Evolutionary conservation across 2,113 vertebrate genomes (phyloP).

Genomic region (Physeter macrocephalus): DNA sequence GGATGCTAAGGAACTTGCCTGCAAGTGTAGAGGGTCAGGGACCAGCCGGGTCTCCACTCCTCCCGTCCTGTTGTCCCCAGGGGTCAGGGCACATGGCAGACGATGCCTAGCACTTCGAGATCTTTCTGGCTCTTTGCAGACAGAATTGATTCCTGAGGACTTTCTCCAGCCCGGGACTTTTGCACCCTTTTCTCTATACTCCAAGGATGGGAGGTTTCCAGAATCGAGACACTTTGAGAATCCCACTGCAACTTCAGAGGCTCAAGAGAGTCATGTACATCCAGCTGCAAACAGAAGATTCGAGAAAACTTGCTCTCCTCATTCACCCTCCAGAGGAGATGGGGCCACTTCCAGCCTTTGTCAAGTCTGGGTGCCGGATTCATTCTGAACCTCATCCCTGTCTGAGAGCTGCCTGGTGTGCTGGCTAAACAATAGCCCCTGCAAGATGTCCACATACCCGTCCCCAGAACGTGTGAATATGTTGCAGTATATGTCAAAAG

Average conservation of each 20-base stretch:
- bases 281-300: neutral
- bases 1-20: neutral
- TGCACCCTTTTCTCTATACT: neutral
- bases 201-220: neutral
- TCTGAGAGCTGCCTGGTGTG: neutral
- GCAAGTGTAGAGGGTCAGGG: neutral
- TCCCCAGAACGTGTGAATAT: too few species aligned
- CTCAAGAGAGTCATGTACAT: neutral
- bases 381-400: neutral
- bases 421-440: neutral
- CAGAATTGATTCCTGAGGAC: neutral
- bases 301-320: neutral
- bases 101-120: neutral
- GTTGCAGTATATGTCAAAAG: neutral
- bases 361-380: neutral
- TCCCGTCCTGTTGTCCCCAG: neutral
- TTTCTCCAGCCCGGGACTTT: neutral
- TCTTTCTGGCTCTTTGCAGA: neutral
- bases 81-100: neutral
- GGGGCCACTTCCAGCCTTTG: neutral
- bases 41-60: neutral
- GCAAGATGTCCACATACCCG: fast-evolving
- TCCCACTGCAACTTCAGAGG: neutral
- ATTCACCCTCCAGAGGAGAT: neutral
- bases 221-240: neutral